Percentiles rank a stretch among this genome's conserved stretches.
These are phyloP conservation scores for Aramus guarauna DNA, from an alignment of 2,113 vertebrate species.

Conservation along the genomic window DNA sequence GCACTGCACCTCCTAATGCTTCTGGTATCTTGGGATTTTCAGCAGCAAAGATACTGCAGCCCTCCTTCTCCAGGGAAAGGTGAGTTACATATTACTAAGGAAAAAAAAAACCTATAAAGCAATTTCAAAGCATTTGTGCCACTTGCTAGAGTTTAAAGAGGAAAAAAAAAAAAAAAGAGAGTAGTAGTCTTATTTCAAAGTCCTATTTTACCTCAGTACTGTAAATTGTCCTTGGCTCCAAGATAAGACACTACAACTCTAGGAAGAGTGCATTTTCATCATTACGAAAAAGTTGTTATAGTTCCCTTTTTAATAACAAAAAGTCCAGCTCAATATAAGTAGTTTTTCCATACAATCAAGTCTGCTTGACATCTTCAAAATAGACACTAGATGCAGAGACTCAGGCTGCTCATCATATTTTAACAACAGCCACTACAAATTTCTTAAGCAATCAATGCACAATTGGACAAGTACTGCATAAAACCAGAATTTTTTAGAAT, in stretches of 20 bases:
- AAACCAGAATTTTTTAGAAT: background rate
- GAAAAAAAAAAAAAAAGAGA: background rate
- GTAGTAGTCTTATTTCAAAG: background rate
- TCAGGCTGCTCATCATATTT: background rate
- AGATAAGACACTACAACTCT: background rate
- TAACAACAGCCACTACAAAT: background rate
- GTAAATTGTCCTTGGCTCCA: background rate
- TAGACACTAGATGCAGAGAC: background rate
- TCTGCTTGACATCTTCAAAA: background rate
- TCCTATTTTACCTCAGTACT: background rate
- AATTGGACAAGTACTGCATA: background rate
- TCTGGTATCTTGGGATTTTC: background rate
- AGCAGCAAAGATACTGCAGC: background rate
- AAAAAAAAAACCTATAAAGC: background rate
- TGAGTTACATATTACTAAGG: background rate
- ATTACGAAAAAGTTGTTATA: background rate
- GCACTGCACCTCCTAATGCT: background rate
- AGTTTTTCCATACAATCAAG: background rate
- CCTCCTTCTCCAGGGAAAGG: background rate
- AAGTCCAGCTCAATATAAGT: background rate
- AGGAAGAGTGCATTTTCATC: background rate
- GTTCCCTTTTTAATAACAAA: background rate
- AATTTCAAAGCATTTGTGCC: background rate
- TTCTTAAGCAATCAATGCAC: background rate
- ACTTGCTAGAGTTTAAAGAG: background rate